A percentile compares a stretch with the other conserved stretches of the same genome.
phyloP scores from a whole-genome alignment of 2,797 vertebrate genomes.

The Yasuhikotakia modesta region DNA sequence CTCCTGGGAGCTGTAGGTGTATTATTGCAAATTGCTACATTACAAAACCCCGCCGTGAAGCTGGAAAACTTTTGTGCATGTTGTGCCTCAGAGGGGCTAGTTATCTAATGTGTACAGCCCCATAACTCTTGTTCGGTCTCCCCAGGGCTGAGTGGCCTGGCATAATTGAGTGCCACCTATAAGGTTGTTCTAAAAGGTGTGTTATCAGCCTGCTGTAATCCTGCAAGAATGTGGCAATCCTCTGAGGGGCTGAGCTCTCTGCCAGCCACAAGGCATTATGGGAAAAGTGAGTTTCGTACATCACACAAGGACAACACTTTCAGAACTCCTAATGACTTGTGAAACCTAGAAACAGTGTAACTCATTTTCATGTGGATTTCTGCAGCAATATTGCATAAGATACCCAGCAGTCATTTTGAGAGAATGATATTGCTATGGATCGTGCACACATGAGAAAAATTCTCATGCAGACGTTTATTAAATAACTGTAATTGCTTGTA shows the following conservation, averaged over 20 bases:
- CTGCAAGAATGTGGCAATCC: background rate
- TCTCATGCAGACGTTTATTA: background rate
- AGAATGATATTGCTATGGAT: background rate
- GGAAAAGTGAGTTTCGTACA: background rate
- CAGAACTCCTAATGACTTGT: constrained; percentile 7
- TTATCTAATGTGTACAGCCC: constrained; percentile 65
- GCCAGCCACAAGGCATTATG: background rate
- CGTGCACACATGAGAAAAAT: background rate
- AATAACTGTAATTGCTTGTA: no score
- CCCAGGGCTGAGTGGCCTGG: constrained; percentile 62
- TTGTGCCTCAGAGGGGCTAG: constrained; percentile 45
- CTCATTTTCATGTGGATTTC: background rate
- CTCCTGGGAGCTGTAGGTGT: constrained; percentile 43
- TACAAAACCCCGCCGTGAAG: constrained; percentile 12
- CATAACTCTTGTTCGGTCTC: constrained; percentile 42
- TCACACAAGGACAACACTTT: background rate
- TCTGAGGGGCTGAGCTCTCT: background rate
- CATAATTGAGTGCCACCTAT: constrained; percentile 49
- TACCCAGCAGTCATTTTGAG: background rate
- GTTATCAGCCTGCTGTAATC: constrained; percentile 28
- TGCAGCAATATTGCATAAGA: no score
- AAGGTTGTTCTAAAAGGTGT: constrained; percentile 32
- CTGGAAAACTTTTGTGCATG: constrained; percentile 20
- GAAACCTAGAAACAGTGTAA: background rate
- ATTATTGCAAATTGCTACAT: constrained; percentile 6